Base-by-base conservation (phyloP, 2,113 vertebrate species). In the Gymnarchus niloticus region DNA sequence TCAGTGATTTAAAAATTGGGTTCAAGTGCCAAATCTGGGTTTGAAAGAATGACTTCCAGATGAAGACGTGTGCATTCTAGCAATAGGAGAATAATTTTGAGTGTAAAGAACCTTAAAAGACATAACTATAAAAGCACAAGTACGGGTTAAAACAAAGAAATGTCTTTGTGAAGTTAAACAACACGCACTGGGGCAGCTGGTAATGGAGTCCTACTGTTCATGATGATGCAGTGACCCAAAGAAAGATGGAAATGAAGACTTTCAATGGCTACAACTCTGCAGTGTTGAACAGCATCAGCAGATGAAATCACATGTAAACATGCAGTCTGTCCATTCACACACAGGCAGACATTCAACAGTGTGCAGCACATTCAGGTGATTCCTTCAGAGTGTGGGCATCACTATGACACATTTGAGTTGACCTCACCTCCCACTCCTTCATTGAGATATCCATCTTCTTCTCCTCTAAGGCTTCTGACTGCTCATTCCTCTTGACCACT, bases 371-470 rank as follows among this genome's bases (percentile, higher is more conserved):
- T 48, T 48, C n/a, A 41, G 76, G 44, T 23, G 21, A 54, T 54
- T 54, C 14, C 14, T 14, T 54, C 52, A 54, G 52, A 54, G 52
- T 54, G 52, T 54, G 14, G 52, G 6, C 14, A 6, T 14, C 14
- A 54, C 52, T 54, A 10, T 14, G 2, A 3, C 17, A 23, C 82
- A 28, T 12, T 21, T 21, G 12, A 41, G 65, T 25, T 52, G 8
- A 7, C 23, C 92, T 92, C 94, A 96, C 96, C 95, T 96, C 96
- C 96, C 96, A 96, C 81, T 96, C 94, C 90, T 92, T 94, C 88
- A 92, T 87, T 89, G 92, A 86, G 81, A 92, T 91, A 87, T 96
- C 94, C 87, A 77, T 90, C 85, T 90, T 23, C 56, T 90, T 48
- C 84, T 93, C 92, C 73, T 96, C 94, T 25, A 37, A 86, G 78